These are phyloP conservation scores for Hyposmocoma kahamanoa DNA, from an alignment of 1,140 invertebrate genomes.

Conservation along the genomic window DNA sequence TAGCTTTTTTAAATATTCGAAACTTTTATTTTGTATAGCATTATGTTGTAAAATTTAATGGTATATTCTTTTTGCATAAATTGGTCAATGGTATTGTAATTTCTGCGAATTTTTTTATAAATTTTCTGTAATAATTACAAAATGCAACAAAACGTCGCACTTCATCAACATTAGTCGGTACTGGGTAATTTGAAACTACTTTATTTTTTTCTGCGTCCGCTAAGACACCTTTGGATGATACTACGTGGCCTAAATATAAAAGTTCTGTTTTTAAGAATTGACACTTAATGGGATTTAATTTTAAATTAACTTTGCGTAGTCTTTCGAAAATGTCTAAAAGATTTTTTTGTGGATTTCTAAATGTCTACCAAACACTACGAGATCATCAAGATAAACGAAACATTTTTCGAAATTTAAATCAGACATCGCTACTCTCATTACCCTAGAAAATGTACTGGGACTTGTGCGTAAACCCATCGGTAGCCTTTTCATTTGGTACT, in stretches of 20 bases:
- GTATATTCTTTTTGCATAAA: conserved; percentile 8
- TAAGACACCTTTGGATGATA: conserved; percentile 1
- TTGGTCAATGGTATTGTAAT: conserved; percentile 11
- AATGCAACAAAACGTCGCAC: conserved; percentile 13
- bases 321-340: conserved; percentile 7
- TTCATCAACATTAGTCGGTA: conserved; percentile 7
- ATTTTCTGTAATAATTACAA: conserved; percentile 12
- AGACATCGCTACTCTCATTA: background rate
- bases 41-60: conserved; percentile 1
- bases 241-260: conserved; percentile 12
- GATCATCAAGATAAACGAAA: conserved; percentile 4
- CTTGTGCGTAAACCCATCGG: background rate
- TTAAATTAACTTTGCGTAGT: conserved; percentile 11
- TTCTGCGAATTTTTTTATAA: conserved; percentile 8
- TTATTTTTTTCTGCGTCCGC: background rate
- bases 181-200: conserved; percentile 5
- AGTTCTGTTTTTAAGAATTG: conserved; percentile 9
- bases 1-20: background rate
- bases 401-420: background rate
- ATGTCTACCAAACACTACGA: background rate
- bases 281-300: conserved; percentile 14
- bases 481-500: background rate
- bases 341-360: conserved; percentile 10
- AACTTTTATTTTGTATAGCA: background rate
- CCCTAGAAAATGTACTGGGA: background rate